Evolutionary conservation across 2,113 vertebrate genomes (phyloP).

Genomic region (Poeciliopsis occidentalis): DNA sequence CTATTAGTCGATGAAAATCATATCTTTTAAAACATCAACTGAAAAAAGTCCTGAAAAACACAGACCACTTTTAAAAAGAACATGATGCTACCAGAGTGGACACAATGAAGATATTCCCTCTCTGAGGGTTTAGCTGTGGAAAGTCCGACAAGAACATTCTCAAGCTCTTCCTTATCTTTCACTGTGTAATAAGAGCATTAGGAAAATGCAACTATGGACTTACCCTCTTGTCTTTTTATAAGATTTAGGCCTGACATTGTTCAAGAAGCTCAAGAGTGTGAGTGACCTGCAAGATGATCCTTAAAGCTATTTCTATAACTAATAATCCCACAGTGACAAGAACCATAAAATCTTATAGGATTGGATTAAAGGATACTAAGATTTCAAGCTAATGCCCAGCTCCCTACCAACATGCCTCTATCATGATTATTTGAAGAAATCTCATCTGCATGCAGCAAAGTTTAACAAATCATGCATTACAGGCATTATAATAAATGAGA

Average conservation of each 20-base stretch:
- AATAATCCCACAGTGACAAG: not conserved
- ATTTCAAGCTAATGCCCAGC: not conserved
- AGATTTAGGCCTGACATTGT: slow-evolving; percentile 16
- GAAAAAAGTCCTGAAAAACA: not conserved
- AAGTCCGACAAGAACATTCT: slow-evolving; percentile 1
- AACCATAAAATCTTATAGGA: not conserved
- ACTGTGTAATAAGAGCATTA: slow-evolving; percentile 1
- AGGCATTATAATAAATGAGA: too few relatives aligned
- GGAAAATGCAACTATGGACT: not conserved
- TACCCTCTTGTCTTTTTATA: not conserved
- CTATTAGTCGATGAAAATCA: too few relatives aligned
- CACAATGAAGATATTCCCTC: slow-evolving; percentile 4
- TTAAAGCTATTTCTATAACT: not conserved
- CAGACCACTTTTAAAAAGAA: not conserved
- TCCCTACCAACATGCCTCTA: not conserved
- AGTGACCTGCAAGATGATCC: not conserved
- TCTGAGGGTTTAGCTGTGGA: not conserved
- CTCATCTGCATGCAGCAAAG: too few relatives aligned
- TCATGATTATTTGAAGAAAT: too few relatives aligned
- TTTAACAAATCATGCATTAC: too few relatives aligned
- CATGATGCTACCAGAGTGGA: slow-evolving; percentile 2
- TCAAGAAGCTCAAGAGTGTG: slow-evolving; percentile 1
- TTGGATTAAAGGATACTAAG: not conserved
- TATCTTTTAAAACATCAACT: not conserved
- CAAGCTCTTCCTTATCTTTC: not conserved